phyloP scores from a whole-genome alignment of 2,113 vertebrate genomes.

The Oryzias celebensis region DNA sequence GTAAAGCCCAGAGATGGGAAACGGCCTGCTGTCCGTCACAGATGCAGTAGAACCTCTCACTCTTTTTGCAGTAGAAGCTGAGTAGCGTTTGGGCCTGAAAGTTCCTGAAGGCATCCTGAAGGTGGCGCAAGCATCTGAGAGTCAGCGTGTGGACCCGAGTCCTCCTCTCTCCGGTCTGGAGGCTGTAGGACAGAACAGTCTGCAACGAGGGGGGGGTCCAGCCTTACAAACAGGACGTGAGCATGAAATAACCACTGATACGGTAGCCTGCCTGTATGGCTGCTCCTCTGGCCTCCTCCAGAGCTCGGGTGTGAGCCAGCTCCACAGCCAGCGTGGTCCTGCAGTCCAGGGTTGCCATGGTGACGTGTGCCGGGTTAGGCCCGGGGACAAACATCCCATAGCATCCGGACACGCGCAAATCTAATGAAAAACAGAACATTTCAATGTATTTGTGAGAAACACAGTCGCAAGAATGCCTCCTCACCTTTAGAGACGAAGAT shows the following conservation, averaged over 20 bases:
- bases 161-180: constrained; percentile 59
- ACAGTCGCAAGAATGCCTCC: fast-evolving
- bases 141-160: constrained; percentile 73
- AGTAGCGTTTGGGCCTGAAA: constrained; percentile 79
- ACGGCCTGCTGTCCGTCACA: not conserved
- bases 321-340: constrained; percentile 73
- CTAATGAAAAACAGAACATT: constrained; percentile 34
- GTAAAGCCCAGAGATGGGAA: not conserved
- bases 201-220: constrained; percentile 11
- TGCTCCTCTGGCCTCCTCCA: constrained; percentile 72
- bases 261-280: constrained; percentile 69
- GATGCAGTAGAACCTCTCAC: constrained; percentile 40
- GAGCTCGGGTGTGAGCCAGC: constrained; percentile 67
- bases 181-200: constrained; percentile 72
- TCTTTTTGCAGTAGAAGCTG: constrained; percentile 79
- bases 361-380: constrained; percentile 51
- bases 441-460: not conserved
- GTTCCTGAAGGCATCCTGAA: constrained; percentile 75
- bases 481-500: constrained; percentile 78
- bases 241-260: not conserved
- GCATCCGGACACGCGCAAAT: constrained; percentile 75
- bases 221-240: not conserved
- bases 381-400: constrained; percentile 71
- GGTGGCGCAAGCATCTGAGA: constrained; percentile 68
- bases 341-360: constrained; percentile 72